Conservation (phyloP, 2,888 invertebrate genomes). For the Encarsia formosa region DNA sequence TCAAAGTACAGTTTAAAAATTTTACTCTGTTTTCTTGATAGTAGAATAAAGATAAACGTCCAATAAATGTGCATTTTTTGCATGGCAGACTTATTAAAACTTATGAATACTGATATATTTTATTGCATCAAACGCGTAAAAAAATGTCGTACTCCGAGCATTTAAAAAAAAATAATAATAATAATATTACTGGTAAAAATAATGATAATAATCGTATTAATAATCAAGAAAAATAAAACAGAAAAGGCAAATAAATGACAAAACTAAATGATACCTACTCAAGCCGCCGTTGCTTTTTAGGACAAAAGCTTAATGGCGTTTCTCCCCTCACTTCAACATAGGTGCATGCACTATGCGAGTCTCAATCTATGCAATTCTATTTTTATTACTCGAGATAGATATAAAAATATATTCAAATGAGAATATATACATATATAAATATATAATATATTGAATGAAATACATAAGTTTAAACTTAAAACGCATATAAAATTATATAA, state of each 20-base stretch:
- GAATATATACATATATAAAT: slow-evolving; percentile 9
- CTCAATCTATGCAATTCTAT: slow-evolving; percentile 51
- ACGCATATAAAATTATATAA: slow-evolving; percentile 8
- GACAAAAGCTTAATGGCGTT: slow-evolving; percentile 7
- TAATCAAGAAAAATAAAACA: not conserved
- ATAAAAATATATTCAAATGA: slow-evolving; percentile 23
- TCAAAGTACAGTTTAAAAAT: too few relatives aligned
- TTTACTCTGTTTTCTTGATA: too few relatives aligned
- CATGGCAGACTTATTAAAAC: too few relatives aligned
- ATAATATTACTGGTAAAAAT: too few relatives aligned
- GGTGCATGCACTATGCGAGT: slow-evolving; percentile 47
- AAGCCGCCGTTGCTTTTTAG: slow-evolving; percentile 9
- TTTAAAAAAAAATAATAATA: too few relatives aligned
- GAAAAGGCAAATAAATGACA: not conserved
- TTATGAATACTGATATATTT: too few relatives aligned
- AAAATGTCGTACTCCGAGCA: slow-evolving; percentile 22
- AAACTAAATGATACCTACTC: slow-evolving; percentile 1
- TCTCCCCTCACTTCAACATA: slow-evolving; percentile 30
- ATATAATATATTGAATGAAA: slow-evolving; percentile 3
- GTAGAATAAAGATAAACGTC: too few relatives aligned
- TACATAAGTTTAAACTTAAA: slow-evolving; percentile 4
- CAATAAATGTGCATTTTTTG: too few relatives aligned
- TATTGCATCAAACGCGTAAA: too few relatives aligned
- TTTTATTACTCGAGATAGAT: slow-evolving; percentile 48
- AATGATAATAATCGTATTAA: too few relatives aligned